Conservation (phyloP, 1,140 invertebrate species). For the Zaprionus ornatus region DNA sequence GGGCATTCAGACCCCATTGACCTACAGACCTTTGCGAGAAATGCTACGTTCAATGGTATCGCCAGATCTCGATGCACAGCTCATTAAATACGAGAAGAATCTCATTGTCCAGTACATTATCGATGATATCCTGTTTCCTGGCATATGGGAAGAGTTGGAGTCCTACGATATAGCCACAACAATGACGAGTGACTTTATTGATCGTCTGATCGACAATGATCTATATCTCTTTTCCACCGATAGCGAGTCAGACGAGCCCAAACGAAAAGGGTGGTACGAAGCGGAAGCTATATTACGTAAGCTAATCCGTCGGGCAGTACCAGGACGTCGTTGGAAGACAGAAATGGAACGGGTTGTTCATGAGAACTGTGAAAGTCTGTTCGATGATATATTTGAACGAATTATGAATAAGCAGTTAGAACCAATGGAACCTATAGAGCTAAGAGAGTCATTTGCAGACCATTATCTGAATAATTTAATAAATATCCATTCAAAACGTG, state of each 20-base stretch:
- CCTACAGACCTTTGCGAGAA: conserved; percentile 75
- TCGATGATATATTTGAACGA: conserved; percentile 47
- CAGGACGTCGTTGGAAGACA: conserved; percentile 68
- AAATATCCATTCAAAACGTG: conserved; percentile 31
- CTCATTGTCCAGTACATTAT: conserved; percentile 55
- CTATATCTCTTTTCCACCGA: conserved; percentile 65
- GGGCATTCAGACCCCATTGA: conserved; percentile 71
- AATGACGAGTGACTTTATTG: conserved; percentile 56
- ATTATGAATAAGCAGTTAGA: conserved; percentile 24
- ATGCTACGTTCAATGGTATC: conserved; percentile 47
- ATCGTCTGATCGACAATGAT: conserved; percentile 73
- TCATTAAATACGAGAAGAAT: conserved; percentile 43
- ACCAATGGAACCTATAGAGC: conserved; percentile 1
- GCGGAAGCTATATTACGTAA: conserved; percentile 63
- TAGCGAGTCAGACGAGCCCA: conserved; percentile 47
- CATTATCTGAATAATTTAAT: not conserved
- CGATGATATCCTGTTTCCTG: conserved; percentile 62
- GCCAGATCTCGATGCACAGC: conserved; percentile 38
- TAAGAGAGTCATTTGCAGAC: conserved; percentile 8
- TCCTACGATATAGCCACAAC: conserved; percentile 50
- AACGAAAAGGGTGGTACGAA: conserved; percentile 35
- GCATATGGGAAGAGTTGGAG: conserved; percentile 52
- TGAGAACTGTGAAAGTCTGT: conserved; percentile 49
- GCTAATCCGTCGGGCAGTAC: conserved; percentile 62
- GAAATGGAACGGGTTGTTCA: conserved; percentile 51